Base-by-base conservation (phyloP, 2,888 invertebrate species). In the Tanytarsus gracilentus region DNA sequence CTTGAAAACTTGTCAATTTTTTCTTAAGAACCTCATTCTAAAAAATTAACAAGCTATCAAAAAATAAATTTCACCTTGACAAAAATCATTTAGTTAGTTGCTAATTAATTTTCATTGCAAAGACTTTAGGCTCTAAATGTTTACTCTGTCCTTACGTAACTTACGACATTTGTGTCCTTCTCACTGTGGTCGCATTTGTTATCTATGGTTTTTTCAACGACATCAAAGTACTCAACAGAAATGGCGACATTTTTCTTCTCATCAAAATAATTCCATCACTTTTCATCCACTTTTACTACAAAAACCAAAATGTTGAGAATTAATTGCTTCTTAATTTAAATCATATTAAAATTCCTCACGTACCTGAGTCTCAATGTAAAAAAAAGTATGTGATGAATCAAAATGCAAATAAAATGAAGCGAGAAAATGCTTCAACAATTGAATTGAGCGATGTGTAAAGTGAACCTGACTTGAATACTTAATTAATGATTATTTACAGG, bases 141-240 rank as follows among this genome's bases (percentile, higher is more conserved):
- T 40, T 55, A 4, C 39, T 55, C 1, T 55, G 55, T 18, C 55
- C 55, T n/a, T 55, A 55, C 25, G 26, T 55, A 18, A 39, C 55
- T 3, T 39, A 33, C 18, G 55, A 55, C 14, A 25, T 23, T 2
- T 40, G 18, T n/a, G 55, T 55, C 9, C 4, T 55, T 8, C 25
- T 26, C 1, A 26, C 55, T 14, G 40, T 55, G 14, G 14, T 39
- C 9, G 39, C 40, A 6, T 55, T 55, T 21, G 18, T 18, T 25
- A 16, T 55, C 18, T 55, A 39, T 16, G 55, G 55, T 27, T 6
- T 16, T 14, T 55, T 16, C 7, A 16, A 55, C 9, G 6, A 55
- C 4, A 39, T 39, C 27, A 16, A 55, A 7, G 26, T 40, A 7
- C 39, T 55, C 27, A 26, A 25, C 16, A 33, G 40, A n/a, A 55